These are phyloP conservation scores for Trichogramma pretiosum DNA, from an alignment of 1,140 invertebrate species.

Conservation along the genomic window DNA sequence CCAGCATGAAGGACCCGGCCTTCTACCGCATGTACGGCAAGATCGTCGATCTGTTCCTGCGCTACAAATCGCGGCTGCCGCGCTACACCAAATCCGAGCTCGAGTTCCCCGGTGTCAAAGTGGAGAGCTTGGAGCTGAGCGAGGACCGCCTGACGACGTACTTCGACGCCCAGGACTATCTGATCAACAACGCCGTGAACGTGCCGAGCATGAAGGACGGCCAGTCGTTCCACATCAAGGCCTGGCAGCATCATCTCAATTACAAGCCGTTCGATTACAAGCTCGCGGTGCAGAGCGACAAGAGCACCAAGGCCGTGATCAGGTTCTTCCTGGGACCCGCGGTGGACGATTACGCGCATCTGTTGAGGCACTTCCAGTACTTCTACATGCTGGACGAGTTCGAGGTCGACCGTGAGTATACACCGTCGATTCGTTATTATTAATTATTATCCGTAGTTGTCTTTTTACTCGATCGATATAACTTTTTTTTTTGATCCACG, in stretches of 20 bases:
- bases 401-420: constrained; percentile 33
- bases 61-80: constrained; percentile 42
- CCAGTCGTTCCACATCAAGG: constrained; percentile 25
- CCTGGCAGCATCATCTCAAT: constrained; percentile 38
- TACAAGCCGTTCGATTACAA: constrained; percentile 58
- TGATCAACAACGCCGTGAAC: constrained; percentile 56
- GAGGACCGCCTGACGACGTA: constrained; percentile 61
- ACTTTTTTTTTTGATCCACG: no score
- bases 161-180: constrained; percentile 60
- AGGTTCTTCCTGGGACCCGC: constrained; percentile 61
- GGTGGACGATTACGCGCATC: constrained; percentile 51
- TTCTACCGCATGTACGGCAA: constrained; percentile 45
- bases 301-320: constrained; percentile 46
- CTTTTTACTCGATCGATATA: no score
- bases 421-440: no score
- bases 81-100: constrained; percentile 54
- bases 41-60: constrained; percentile 41
- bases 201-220: constrained; percentile 31
- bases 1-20: constrained; percentile 45
- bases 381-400: constrained; percentile 46
- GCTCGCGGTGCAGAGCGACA: constrained; percentile 51
- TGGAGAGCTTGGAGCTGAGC: constrained; percentile 53
- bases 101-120: constrained; percentile 51
- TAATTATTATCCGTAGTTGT: no score
- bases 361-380: constrained; percentile 41